Evolutionary conservation across 1,140 invertebrate genomes (phyloP).

Genomic region (Triops longicaudatus): DNA sequence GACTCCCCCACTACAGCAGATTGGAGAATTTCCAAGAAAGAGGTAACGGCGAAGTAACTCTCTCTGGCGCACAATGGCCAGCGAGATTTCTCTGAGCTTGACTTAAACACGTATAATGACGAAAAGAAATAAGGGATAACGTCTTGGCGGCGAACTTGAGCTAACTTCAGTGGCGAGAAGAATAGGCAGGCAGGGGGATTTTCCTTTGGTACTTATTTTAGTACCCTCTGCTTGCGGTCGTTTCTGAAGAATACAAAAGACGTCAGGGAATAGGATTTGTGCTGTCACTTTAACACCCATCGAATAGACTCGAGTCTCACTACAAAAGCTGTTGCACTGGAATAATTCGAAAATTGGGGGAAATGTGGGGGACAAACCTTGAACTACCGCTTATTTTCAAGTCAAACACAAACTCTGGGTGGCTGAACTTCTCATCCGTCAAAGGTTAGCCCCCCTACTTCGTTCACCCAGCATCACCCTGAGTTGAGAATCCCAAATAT

Average conservation of each 20-base stretch:
- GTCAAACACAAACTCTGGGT: conserved; percentile 8
- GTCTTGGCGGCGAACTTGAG: not conserved
- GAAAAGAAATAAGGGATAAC: not conserved
- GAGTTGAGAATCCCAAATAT: not conserved
- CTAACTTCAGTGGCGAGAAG: not conserved
- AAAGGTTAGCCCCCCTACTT: not conserved
- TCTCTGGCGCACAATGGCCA: not conserved
- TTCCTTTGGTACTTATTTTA: not conserved
- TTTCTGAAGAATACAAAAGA: not conserved
- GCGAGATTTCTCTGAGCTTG: not conserved
- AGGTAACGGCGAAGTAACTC: not conserved
- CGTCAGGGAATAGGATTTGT: not conserved
- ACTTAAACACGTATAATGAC: not conserved
- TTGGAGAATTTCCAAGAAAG: not conserved
- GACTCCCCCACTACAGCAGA: not conserved
- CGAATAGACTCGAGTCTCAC: not conserved
- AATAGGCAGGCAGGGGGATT: not conserved
- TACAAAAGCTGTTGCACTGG: not conserved
- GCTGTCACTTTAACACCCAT: not conserved
- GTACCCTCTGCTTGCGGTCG: not conserved
- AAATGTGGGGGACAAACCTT: not conserved
- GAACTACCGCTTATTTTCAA: conserved; percentile 1
- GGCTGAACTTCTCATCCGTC: not conserved
- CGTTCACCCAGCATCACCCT: not conserved
- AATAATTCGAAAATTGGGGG: not conserved